Conservation (phyloP, 2,797 vertebrate species). For the Syngnathus rostellatus region DNA sequence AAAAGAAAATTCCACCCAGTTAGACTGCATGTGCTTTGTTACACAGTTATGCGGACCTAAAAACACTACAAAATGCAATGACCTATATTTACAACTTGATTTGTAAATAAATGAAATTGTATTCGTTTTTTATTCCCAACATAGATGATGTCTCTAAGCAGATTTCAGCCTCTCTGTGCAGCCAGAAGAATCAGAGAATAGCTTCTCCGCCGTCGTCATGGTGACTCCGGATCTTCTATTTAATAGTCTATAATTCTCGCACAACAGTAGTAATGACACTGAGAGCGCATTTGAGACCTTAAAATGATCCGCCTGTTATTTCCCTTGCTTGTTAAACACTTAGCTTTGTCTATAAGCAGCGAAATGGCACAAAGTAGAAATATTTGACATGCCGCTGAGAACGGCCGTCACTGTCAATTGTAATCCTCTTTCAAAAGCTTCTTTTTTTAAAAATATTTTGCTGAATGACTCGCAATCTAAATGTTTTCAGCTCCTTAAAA, state of each 20-base stretch:
- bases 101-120: too few species aligned
- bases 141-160: neutral
- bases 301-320: neutral
- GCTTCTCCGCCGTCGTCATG: neutral
- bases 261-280: neutral
- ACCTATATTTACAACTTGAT: too few species aligned
- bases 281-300: neutral
- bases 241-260: neutral
- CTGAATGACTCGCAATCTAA: neutral
- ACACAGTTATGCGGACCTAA: too few species aligned
- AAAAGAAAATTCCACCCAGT: too few species aligned
- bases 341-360: too few species aligned
- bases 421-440: neutral
- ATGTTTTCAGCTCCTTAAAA: neutral
- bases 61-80: too few species aligned
- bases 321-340: neutral
- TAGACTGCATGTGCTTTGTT: too few species aligned
- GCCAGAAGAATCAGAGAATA: neutral
- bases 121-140: neutral
- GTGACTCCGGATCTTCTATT: neutral
- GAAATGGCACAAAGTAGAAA: neutral
- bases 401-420: neutral
- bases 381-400: neutral
- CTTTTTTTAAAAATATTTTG: neutral
- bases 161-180: neutral